Evolutionary conservation across 1,140 invertebrate genomes (phyloP), one percentile per base, ranked within the genome.

Genomic region (Planococcus citri): DNA sequence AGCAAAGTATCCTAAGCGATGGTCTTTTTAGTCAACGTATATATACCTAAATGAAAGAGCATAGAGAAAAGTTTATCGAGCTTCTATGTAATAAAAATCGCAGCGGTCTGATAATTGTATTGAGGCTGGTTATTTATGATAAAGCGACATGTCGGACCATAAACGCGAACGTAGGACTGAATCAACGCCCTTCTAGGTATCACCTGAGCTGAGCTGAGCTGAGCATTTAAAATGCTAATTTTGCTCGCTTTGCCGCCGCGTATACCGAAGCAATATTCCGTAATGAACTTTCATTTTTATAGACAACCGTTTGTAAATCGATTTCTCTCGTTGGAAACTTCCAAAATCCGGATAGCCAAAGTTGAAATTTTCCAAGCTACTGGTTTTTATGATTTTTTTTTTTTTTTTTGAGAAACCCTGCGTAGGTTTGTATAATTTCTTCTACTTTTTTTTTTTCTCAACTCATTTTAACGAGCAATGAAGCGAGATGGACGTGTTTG

Each of bases 221-320:
- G 21, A 64, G 60, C 60, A 64, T 64, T 64, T 64, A 64, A 64
- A 64, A 64, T 64, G 60, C 60, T 17, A 64, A 64, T 64, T 27
- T 64, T 22, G n/a, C n/a, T n/a, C n/a, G n/a, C n/a, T 64, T 24
- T 64, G 10, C 41, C n/a, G 10, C 41, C 25, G n/a, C n/a, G n/a
- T n/a, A n/a, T n/a, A n/a, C n/a, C n/a, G n/a, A n/a, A n/a, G n/a
- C n/a, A n/a, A 64, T 64, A 12, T 4, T 64, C n/a, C 60, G 60
- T 64, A 64, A 64, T 64, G 60, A 64, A 64, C 60, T 64, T 64
- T 64, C 60, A 64, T 64, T 64, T 64, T 64, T 64, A 64, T 64
- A 24, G 60, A 64, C 60, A 64, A 64, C 10, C 25, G 60, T 25
- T 3, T 58, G 17, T 51, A 51, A 51, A 51, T 51, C 41, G 41